Conservation (phyloP, 2,797 vertebrate species). For the Oophaga sylvatica region DNA sequence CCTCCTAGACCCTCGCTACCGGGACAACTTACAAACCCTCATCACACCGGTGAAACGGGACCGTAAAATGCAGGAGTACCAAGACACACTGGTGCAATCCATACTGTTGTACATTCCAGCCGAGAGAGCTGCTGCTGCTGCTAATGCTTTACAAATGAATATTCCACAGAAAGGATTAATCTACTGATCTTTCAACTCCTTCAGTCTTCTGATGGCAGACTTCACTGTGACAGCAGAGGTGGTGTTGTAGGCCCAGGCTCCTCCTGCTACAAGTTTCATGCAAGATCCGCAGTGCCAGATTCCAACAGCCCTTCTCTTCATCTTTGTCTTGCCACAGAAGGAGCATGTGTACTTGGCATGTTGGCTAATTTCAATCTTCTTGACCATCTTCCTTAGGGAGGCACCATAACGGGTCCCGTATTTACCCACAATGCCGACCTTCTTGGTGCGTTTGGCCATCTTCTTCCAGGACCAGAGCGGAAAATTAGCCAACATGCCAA, state of each 20-base stretch:
- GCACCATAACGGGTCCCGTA: conserved; percentile 98
- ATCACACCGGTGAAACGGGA: no score
- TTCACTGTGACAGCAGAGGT: conserved; percentile 98
- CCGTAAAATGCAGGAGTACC: no score
- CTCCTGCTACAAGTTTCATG: conserved; percentile 97
- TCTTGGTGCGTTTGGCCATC: conserved; percentile 99
- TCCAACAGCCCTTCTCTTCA: conserved; percentile 97
- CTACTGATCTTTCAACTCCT: conserved; percentile 98
- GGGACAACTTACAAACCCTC: no score
- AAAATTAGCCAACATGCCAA: conserved; percentile 97
- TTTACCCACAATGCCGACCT: conserved; percentile 98
- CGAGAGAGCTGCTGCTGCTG: no score
- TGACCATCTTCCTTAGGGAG: conserved; percentile 98
- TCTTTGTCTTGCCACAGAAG: conserved; percentile 99
- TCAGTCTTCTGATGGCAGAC: conserved; percentile 97
- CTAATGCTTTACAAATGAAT: conserved; percentile 21
- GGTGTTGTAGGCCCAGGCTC: conserved; percentile 98
- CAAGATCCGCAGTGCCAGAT: conserved; percentile 99
- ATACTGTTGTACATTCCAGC: no score
- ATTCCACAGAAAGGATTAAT: conserved; percentile 53
- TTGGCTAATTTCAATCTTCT: conserved; percentile 99
- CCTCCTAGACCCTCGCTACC: no score
- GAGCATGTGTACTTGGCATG: conserved; percentile 98
- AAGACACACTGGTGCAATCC: no score
- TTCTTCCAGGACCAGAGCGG: conserved; percentile 70